Evolutionary conservation across 2,113 vertebrate genomes (phyloP), one percentile per base, ranked within the genome.

Genomic region (Phocoena phocoena): DNA sequence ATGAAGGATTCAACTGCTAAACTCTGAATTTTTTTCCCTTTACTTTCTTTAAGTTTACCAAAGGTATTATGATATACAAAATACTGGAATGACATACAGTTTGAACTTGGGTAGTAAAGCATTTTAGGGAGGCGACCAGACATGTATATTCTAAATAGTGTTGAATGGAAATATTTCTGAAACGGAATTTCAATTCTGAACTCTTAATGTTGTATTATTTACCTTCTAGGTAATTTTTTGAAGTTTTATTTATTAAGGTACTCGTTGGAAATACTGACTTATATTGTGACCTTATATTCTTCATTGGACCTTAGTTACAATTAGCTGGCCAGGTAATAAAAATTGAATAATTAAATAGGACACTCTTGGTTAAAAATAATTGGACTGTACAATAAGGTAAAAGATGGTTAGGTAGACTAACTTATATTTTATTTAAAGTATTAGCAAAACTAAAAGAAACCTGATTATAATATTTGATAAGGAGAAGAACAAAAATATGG

Each of bases 281-380:
- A 33, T 82, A 33, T 74, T 87, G 36, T 92, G 70, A 65, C 31
- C 13, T 60, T 76, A 33, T 25, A 88, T 89, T 96, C 62, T 90
- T 90, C n/a, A 33, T 44, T 58, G 23, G 53, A 21, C 9, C 38
- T 93, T n/a, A 68, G 28, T 93, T 76, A 83, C 8, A 93, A 11
- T 77, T 62, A 67, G 23, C 20, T 89, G 31, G 36, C 18, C 23
- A 91, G 33, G 28, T 85, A 90, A 96, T 88, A 93, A 91, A 70
- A 94, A 26, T 87, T 21, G 44, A 90, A 36, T 94, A 47, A 84
- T 81, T 85, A 53, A 73, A 62, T 62, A 70, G 31, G 28, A n/a
- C 23, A 89, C 79, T 80, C 38, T 87, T 86, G 36, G 65, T 89
- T 33, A 85, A 95, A 95, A 93, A 95, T 77, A 88, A 90, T 82